Conservation (phyloP, 2,113 vertebrate genomes). For the Terrapene triunguis region DNA sequence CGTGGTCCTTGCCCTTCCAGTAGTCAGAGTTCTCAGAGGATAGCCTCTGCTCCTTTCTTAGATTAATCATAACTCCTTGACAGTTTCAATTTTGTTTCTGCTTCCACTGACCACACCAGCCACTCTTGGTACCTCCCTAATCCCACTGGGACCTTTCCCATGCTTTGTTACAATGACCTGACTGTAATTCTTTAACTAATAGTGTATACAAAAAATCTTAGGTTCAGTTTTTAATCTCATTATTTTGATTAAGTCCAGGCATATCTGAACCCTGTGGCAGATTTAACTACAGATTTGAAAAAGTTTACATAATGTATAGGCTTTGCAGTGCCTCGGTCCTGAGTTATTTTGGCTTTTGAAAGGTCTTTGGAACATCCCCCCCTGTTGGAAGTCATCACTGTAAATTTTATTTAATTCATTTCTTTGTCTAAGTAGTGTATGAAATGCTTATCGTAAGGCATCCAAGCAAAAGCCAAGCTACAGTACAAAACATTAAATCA, state of each 20-base stretch:
- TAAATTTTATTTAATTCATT: slow-evolving; percentile 46
- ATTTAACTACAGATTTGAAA: slow-evolving; percentile 53
- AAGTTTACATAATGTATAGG: slow-evolving; percentile 61
- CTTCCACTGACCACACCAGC: background rate
- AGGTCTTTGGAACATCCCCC: slow-evolving; percentile 52
- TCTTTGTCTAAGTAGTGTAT: slow-evolving; percentile 63
- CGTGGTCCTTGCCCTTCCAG: background rate
- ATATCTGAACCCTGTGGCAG: slow-evolving; percentile 43
- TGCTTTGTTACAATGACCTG: background rate
- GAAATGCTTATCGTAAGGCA: background rate
- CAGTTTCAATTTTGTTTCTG: background rate
- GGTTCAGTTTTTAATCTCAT: slow-evolving; percentile 33
- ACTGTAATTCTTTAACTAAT: slow-evolving; percentile 32
- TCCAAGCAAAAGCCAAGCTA: slow-evolving; percentile 52
- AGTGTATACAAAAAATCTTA: slow-evolving; percentile 18
- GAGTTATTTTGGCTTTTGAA: slow-evolving; percentile 59
- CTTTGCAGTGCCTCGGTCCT: slow-evolving; percentile 46
- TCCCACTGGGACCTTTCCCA: background rate
- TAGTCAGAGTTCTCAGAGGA: background rate
- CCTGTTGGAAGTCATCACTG: slow-evolving; percentile 33
- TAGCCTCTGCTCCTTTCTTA: background rate
- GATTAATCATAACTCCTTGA: background rate
- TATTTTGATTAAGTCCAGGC: slow-evolving; percentile 48
- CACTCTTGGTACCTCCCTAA: background rate
- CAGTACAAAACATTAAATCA: slow-evolving; percentile 40